phyloP scores from a whole-genome alignment of 1,140 invertebrate genomes.

The Ceratina australensis region DNA sequence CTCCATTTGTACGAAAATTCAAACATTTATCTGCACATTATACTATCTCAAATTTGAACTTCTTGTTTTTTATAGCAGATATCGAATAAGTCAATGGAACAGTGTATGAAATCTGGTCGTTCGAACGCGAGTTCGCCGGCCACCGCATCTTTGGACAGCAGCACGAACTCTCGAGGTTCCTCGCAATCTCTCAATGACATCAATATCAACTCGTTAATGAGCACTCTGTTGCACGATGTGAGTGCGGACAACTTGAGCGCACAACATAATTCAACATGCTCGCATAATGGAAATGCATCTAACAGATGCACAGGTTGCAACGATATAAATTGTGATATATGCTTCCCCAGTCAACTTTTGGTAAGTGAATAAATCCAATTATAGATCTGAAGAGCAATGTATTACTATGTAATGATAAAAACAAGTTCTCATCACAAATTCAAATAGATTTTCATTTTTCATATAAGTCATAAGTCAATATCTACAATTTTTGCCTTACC shows the following conservation, averaged over 20 bases:
- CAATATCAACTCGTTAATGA: conserved; percentile 63
- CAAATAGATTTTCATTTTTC: too few species aligned
- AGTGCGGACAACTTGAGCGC: conserved; percentile 48
- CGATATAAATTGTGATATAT: conserved; percentile 85
- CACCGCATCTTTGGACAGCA: conserved; percentile 54
- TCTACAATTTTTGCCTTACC: too few species aligned
- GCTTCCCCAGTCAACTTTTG: conserved; percentile 64
- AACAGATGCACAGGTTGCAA: conserved; percentile 85
- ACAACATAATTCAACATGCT: neutral
- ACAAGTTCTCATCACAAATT: too few species aligned
- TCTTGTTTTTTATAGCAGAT: too few species aligned
- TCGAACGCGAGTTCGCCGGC: conserved; percentile 56
- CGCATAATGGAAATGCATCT: neutral
- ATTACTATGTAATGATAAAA: too few species aligned
- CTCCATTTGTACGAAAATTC: too few species aligned
- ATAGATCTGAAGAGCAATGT: too few species aligned
- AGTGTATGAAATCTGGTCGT: conserved; percentile 19
- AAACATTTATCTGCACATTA: too few species aligned
- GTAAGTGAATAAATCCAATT: too few species aligned
- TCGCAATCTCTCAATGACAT: conserved; percentile 53
- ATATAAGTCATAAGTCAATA: too few species aligned
- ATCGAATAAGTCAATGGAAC: too few species aligned
- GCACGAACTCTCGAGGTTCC: conserved; percentile 49
- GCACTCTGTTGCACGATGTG: conserved; percentile 65
- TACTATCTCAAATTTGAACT: too few species aligned